Base-by-base conservation (phyloP, 2,888 invertebrate genomes). In the Tetragonula carbonaria region DNA sequence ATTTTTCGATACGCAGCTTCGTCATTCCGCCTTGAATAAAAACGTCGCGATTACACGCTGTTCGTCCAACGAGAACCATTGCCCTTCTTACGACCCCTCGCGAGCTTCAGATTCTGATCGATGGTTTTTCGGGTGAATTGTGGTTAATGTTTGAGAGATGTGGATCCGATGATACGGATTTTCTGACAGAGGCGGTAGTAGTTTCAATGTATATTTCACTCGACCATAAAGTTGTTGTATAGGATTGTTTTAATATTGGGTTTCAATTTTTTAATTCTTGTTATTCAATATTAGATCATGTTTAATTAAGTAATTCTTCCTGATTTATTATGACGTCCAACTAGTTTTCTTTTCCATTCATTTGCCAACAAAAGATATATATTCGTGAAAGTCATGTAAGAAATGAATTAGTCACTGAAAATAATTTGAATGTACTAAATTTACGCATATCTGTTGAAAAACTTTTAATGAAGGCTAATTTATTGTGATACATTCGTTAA, bases 21-120 rank as follows among this genome's bases (percentile, higher is more conserved):
- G 86, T 88, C 84, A 82, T 88, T 78, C 57, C 13, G 71, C 23
- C 23, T 23, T 73, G 79, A 79, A 86, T 71, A 63, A 84, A 74
- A 84, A 33, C 21, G 5, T 78, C 67, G 55, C 62, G 82, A 80
- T 80, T 74, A 80, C 71, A 57, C 67, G 71, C 53, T 51, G 53
- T 57, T 53, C 57, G 38, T 57, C 65, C 65, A n/a, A n/a, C 55
- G 28, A 55, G 21, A 33, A 33, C 45, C 57, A 28, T n/a, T 45
- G 78, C 55, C 59, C 51, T 38, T 67, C 59, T 74, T 45, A 33
- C 67, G 14, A 38, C n/a, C 59, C 23, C 73, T 67, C 13, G 33
- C 71, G 23, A 70, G 21, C 3, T 16, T 13, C 50, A 23, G n/a
- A 2, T 73, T 55, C 55, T 74, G 78, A 78, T 78, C 74, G 74